Percentiles rank a stretch among this genome's conserved stretches.
phyloP scores from a whole-genome alignment of 2,888 invertebrate genomes.

The Seira musarum region DNA sequence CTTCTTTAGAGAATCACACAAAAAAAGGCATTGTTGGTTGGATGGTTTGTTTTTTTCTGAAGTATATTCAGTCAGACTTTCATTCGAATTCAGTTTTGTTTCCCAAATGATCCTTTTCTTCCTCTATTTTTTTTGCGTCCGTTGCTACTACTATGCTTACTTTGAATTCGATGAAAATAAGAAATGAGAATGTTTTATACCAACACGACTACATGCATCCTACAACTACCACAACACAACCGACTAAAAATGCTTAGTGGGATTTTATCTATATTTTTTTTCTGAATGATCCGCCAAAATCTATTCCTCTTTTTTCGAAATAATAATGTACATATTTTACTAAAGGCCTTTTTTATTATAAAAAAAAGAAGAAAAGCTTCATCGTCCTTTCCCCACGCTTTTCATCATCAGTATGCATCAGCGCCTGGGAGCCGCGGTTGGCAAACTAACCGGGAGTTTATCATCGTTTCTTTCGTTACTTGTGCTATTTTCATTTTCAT shows the following conservation, averaged over 20 bases:
- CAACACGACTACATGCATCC: neutral
- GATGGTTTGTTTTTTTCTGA: no score
- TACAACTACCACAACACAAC: conserved; percentile 20
- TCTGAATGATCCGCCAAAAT: no score
- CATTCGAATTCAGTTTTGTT: conserved; percentile 56
- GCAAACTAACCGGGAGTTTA: conserved; percentile 41
- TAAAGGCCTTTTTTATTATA: no score
- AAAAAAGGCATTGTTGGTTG: no score
- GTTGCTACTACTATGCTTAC: conserved; percentile 32
- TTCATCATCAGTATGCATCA: conserved; percentile 57
- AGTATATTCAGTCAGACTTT: conserved; percentile 48
- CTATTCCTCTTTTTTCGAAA: conserved; percentile 13
- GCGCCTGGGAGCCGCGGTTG: conserved; percentile 52
- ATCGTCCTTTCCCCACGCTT: neutral
- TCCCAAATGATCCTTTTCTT: conserved; percentile 54
- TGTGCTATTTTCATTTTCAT: conserved; percentile 39
- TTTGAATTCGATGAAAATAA: conserved; percentile 55
- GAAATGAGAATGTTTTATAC: conserved; percentile 50
- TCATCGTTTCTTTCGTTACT: conserved; percentile 20
- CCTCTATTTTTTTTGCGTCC: no score
- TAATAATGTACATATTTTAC: conserved; percentile 33
- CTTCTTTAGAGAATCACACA: no score
- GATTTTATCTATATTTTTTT: conserved; percentile 22
- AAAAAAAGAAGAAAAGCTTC: no score
- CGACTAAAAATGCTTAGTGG: neutral